These are phyloP conservation scores for Sciurus niger DNA, from an alignment of 2,113 vertebrate species.

Conservation along the genomic window DNA sequence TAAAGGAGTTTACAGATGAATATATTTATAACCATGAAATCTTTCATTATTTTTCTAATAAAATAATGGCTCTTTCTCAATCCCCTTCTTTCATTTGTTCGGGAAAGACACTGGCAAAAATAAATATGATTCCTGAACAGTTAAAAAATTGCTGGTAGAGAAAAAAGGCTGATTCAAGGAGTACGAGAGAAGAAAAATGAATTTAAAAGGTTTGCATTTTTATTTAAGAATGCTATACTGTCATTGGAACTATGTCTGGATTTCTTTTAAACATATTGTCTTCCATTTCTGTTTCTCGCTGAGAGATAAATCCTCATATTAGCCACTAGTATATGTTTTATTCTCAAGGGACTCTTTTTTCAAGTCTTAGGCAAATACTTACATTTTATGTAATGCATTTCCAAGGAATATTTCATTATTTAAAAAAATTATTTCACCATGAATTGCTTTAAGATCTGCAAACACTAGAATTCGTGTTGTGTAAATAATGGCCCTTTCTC, in stretches of 20 bases:
- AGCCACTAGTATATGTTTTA: neutral
- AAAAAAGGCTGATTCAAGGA: neutral
- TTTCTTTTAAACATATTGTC: neutral
- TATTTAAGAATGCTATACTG: neutral
- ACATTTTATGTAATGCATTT: neutral
- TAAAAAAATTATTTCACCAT: neutral
- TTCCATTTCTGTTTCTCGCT: neutral
- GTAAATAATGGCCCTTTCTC: neutral
- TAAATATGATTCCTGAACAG: neutral
- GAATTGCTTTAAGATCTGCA: neutral
- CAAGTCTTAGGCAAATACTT: neutral
- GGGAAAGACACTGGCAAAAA: neutral
- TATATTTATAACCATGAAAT: conserved; percentile 27
- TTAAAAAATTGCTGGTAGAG: neutral
- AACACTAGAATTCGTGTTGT: neutral
- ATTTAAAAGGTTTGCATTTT: neutral
- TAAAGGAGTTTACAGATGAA: conserved; percentile 52
- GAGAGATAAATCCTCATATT: neutral
- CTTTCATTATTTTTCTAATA: conserved; percentile 64
- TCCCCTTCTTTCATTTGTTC: neutral
- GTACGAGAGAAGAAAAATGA: neutral
- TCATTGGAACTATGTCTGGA: neutral
- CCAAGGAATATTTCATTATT: neutral
- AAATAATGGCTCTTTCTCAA: conserved; percentile 13
- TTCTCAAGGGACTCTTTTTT: neutral